A percentile compares a stretch with the other conserved stretches of the same genome.
Evolutionary conservation across 2,797 vertebrate genomes (phyloP).

Genomic region (Pseudochromis fuscus): DNA sequence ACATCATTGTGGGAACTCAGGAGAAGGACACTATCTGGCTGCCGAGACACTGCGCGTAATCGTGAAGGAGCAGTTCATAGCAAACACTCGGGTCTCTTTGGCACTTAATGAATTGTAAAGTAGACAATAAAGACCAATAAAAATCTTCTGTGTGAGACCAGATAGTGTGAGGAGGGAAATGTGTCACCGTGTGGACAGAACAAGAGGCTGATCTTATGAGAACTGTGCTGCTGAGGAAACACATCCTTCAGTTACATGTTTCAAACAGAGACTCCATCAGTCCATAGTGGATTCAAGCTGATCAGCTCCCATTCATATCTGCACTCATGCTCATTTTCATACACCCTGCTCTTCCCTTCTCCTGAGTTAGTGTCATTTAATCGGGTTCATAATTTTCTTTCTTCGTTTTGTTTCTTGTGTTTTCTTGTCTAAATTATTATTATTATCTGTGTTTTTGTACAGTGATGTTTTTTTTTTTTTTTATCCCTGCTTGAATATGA

Average conservation of each 20-base stretch:
- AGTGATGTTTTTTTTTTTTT: too few species aligned
- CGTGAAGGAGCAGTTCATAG: slow-evolving; percentile 60
- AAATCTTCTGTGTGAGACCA: slow-evolving; percentile 32
- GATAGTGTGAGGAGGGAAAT: slow-evolving; percentile 45
- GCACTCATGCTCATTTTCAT: too few species aligned
- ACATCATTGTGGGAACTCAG: slow-evolving; percentile 68
- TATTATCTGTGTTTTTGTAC: too few species aligned
- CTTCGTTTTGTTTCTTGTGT: too few species aligned
- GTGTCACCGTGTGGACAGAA: slow-evolving; percentile 27
- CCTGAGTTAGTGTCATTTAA: too few species aligned
- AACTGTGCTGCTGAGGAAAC: slow-evolving; percentile 27
- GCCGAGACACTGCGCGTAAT: slow-evolving; percentile 51
- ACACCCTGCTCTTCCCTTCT: too few species aligned
- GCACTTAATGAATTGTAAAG: slow-evolving; percentile 66
- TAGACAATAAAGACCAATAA: slow-evolving; percentile 61
- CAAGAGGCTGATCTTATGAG: slow-evolving; percentile 12
- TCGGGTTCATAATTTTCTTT: too few species aligned
- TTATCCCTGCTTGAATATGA: too few species aligned
- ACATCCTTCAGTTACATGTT: slow-evolving; percentile 40
- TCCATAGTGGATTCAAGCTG: too few species aligned
- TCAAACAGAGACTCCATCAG: too few species aligned
- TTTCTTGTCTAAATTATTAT: too few species aligned
- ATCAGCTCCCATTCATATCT: too few species aligned
- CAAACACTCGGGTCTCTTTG: slow-evolving; percentile 51
- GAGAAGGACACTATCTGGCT: slow-evolving; percentile 57